Base-by-base conservation (phyloP, 2,888 invertebrate species). In the Troides aeacus region DNA sequence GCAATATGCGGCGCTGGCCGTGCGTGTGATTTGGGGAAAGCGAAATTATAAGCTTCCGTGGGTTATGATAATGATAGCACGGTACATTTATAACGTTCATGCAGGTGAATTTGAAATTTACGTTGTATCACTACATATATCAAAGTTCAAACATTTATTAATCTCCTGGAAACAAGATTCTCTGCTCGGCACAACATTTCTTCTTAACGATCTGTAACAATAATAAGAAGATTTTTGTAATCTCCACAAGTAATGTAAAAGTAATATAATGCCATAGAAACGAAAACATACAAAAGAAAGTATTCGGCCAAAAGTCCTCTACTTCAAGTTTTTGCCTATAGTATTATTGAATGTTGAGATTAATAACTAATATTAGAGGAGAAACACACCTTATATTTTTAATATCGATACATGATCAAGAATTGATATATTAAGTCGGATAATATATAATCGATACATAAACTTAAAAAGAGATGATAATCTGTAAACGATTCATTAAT, bases 1-100 rank as follows among this genome's bases (percentile, higher is more conserved):
- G 83, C 81, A 84, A 88, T 86, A 85, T 79, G 80, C 76, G 78
- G 72, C 78, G 77, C 75, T 80, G 81, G 80, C 84, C 85, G 84
- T 78, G 84, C 85, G 80, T 85, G 84, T 85, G 84, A 89, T 89
- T 81, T 81, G 78, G 70, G 76, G 68, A 73, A 73, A 72, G 69
- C 71, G 56, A 70, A 70, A 66, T 73, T 63, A 61, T 64, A 64
- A 61, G 69, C 65, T 58, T 62, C 62, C 50, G 59, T 68, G 64
- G 62, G 30, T 58, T 62, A 46, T 23, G 36, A 56, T 64, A 62
- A 62, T 56, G 69, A 42, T 69, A n/a, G 4, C 10, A 30, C 30
- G 8, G 10, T 62, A 30, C 36, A 62, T 57, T 67, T 67, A 61
- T 53, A 56, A 61, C 39, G 23, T 66, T 39, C 18, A 61, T 61